Evolutionary conservation across 2,888 invertebrate genomes (phyloP), one percentile per base, ranked within the genome.

Genomic region (Anagyrus pseudococci): DNA sequence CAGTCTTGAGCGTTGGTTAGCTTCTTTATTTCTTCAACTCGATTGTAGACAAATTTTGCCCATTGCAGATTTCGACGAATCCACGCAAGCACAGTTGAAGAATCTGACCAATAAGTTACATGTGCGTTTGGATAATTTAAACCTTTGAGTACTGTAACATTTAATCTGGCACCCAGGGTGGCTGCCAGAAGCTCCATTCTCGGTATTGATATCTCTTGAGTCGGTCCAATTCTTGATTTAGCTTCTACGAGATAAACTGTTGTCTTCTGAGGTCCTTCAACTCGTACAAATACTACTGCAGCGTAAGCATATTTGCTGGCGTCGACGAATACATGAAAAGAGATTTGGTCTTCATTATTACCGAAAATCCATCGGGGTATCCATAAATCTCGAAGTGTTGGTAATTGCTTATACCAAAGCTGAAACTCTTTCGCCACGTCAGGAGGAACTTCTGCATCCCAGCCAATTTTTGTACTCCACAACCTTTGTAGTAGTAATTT

Each of bases 261-360:
- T 0, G 59, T 44, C 1, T 13, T 7, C 0, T 4, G 6, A 0
- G 1, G 1, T 1, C 22, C 44, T 41, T 50, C 41, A 4, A 46
- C 26, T 3, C 64, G n/a, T 7, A 50, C 15, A 23, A 50, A 64
- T 29, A 46, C 13, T 10, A 47, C 59, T 1, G 59, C 48, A 0
- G 60, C 60, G 15, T 61, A 61, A n/a, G 64, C 64, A n/a, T 7
- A 15, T 37, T 55, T 33, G 33, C 71, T 70, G 1, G 73, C 74
- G 57, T 76, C 73, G n/a, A 62, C 62, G 48, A 76, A 74, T 1
- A 67, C 58, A 55, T 75, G 75, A n/a, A 71, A 62, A 17, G 37
- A 25, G 6, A 50, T 53, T 20, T 15, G 2, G n/a, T 52, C 49
- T 0, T 8, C 4, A 2, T 15, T 1, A 19, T 44, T 8, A n/a